Conservation (phyloP, 1,140 invertebrate genomes). For the Atta cephalotes region DNA sequence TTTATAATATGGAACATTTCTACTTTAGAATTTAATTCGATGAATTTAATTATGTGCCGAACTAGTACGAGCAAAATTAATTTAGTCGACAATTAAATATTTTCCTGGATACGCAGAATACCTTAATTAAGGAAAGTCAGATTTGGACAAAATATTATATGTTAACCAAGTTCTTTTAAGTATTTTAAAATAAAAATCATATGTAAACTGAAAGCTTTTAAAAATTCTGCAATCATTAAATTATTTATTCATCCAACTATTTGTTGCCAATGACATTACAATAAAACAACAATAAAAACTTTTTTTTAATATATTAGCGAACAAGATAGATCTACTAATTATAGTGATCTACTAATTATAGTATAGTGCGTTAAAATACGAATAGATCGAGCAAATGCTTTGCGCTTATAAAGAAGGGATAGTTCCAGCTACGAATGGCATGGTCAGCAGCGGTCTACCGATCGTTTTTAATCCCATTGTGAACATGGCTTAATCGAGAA, state of each 20-base stretch:
- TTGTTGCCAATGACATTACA: not conserved
- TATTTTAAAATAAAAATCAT: slow-evolving; percentile 19
- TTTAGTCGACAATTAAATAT: slow-evolving; percentile 27
- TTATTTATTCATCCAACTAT: not conserved
- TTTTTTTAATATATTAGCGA: not conserved
- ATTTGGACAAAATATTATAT: not conserved
- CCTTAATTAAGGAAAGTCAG: not conserved
- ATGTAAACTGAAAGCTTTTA: not conserved
- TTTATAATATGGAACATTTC: slow-evolving; percentile 8
- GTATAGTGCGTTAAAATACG: slow-evolving; percentile 46
- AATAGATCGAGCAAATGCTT: slow-evolving; percentile 68
- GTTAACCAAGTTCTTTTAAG: not conserved
- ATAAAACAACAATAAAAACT: slow-evolving; percentile 7
- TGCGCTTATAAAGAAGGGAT: slow-evolving; percentile 73
- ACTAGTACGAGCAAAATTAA: slow-evolving; percentile 31
- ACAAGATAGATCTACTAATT: slow-evolving; percentile 34
- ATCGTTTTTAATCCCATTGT: slow-evolving; percentile 85
- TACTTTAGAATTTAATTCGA: slow-evolving; percentile 32
- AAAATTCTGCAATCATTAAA: not conserved
- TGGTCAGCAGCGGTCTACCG: slow-evolving; percentile 84
- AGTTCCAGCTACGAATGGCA: slow-evolving; percentile 80
- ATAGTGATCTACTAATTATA: not conserved
- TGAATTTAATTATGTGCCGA: slow-evolving; percentile 27
- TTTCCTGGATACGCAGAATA: slow-evolving; percentile 26
- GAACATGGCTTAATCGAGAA: slow-evolving; percentile 84